Conservation (phyloP, 2,113 vertebrate genomes). For the Oryzias woworae region DNA sequence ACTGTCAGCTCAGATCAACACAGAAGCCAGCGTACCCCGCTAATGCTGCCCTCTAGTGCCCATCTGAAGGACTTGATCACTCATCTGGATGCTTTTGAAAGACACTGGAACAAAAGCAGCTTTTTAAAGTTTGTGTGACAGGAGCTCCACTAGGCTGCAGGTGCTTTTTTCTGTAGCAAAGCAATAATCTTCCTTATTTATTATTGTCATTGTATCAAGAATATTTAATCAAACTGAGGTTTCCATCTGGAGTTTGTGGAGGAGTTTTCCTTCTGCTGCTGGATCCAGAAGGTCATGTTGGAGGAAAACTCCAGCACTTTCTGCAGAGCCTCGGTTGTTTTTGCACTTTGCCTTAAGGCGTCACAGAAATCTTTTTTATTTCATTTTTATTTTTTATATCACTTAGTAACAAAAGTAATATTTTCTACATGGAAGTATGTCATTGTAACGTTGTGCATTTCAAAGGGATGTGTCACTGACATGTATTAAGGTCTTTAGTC, state of each 20-base stretch:
- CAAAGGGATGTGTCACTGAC: constrained; percentile 22
- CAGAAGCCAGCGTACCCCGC: background rate
- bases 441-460: constrained; percentile 18
- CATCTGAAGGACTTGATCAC: background rate
- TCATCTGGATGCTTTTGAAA: background rate
- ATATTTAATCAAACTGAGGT: constrained; percentile 10
- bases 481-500: constrained; percentile 26
- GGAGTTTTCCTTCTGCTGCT: background rate
- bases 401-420: constrained; percentile 22
- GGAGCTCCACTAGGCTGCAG: background rate
- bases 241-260: background rate
- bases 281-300: background rate
- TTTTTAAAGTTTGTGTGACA: background rate
- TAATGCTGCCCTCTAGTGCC: background rate
- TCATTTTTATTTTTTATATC: constrained; percentile 40
- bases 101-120: background rate
- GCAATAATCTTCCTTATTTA: constrained; percentile 9
- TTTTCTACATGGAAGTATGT: constrained; percentile 45
- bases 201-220: constrained; percentile 4
- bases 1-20: background rate
- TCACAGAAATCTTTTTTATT: constrained; percentile 18
- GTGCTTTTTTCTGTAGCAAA: background rate
- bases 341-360: constrained; percentile 54
- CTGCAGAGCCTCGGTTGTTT: constrained; percentile 21
- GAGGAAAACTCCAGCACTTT: background rate